Percentiles rank a stretch among this genome's conserved stretches.
These are phyloP conservation scores for Drosophila arawakana DNA, from an alignment of 1,140 invertebrate species.

Conservation along the genomic window DNA sequence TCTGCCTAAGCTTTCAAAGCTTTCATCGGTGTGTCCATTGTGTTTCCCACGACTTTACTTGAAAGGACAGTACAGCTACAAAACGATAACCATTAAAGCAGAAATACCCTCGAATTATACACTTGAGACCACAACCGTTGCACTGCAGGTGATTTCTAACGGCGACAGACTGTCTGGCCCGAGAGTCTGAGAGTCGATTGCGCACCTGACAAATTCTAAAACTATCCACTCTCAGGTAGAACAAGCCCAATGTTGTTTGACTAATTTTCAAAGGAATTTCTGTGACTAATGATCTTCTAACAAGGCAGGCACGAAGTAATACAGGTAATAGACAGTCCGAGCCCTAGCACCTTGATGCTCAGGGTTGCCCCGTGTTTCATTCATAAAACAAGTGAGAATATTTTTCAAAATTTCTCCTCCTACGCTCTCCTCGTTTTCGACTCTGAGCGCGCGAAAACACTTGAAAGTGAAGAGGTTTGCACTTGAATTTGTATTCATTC, in stretches of 20 bases:
- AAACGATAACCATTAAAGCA: constrained; percentile 9
- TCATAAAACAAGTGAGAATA: constrained; percentile 55
- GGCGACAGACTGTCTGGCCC: constrained; percentile 75
- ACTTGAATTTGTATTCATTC: constrained; percentile 74
- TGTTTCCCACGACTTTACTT: constrained; percentile 3
- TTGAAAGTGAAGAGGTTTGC: constrained; percentile 79
- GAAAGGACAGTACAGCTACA: constrained; percentile 6
- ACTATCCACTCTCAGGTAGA: constrained; percentile 52
- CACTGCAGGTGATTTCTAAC: constrained; percentile 45
- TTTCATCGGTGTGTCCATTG: not conserved
- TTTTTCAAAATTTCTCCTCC: not conserved
- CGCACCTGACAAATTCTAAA: constrained; percentile 65
- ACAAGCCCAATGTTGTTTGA: constrained; percentile 2
- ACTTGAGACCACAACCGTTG: constrained; percentile 74
- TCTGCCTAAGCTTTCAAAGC: not conserved
- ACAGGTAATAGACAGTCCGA: constrained; percentile 27
- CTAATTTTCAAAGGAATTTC: constrained; percentile 71
- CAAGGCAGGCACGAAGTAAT: constrained; percentile 55
- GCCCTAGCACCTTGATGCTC: constrained; percentile 1
- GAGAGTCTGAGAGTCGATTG: constrained; percentile 13
- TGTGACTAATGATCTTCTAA: constrained; percentile 78
- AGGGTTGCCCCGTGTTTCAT: constrained; percentile 48
- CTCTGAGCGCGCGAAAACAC: constrained; percentile 51
- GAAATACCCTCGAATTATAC: constrained; percentile 52
- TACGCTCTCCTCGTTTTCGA: not conserved